These are phyloP conservation scores for Colletes latitarsis DNA, from an alignment of 1,140 invertebrate genomes.

Conservation along the genomic window DNA sequence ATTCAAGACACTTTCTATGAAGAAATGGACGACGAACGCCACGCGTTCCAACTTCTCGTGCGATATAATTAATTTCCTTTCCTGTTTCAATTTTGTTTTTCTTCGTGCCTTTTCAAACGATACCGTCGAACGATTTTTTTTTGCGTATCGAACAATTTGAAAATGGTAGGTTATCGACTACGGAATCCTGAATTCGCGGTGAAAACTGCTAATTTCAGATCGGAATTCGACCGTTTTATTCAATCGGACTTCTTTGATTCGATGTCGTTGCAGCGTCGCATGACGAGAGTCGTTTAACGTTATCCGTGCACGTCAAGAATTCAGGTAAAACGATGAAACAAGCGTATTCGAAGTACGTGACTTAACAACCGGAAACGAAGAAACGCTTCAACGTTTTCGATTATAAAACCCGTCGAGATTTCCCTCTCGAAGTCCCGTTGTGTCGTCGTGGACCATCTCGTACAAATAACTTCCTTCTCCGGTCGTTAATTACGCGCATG, in stretches of 20 bases:
- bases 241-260: not conserved
- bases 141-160: not conserved
- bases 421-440: slow-evolving; percentile 3
- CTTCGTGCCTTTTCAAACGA: not conserved
- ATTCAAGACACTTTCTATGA: slow-evolving; percentile 26
- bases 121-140: not conserved
- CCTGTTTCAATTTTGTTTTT: not conserved
- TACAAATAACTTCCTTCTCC: slow-evolving; percentile 50
- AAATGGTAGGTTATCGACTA: not conserved
- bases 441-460: not conserved
- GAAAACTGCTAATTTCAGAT: not conserved
- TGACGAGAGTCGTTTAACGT: not conserved
- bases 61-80: slow-evolving; percentile 6
- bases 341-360: not conserved
- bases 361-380: slow-evolving; percentile 19
- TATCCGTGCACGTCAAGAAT: not conserved
- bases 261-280: not conserved
- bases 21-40: slow-evolving; percentile 22
- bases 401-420: not conserved
- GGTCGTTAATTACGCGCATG: slow-evolving; percentile 52
- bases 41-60: not conserved
- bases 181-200: too few species aligned
- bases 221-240: not conserved
- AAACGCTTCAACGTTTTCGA: not conserved
- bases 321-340: not conserved